Evolutionary conservation across 1,140 invertebrate species (phyloP).

Genomic region (Trachymyrmex cornetzi): DNA sequence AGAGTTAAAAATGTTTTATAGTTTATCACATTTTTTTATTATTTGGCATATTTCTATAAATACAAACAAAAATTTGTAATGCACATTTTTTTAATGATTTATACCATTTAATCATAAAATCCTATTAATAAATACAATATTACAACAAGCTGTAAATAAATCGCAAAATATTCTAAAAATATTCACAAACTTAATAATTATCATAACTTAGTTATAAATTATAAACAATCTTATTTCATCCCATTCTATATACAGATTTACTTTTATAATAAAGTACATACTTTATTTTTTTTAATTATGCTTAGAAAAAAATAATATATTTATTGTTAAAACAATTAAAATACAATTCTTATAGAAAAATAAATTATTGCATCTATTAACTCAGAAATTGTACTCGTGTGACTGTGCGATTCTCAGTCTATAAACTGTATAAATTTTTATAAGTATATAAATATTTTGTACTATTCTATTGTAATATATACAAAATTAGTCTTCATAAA

Average conservation of each 20-base stretch:
- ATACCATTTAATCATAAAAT: slow-evolving; percentile 36
- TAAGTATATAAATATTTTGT: background rate
- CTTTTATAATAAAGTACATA: background rate
- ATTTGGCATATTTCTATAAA: slow-evolving; percentile 56
- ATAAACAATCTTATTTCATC: slow-evolving; percentile 8
- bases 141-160: slow-evolving; percentile 50
- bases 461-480: slow-evolving; percentile 27
- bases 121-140: slow-evolving; percentile 44
- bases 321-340: slow-evolving; percentile 1
- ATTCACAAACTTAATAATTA: slow-evolving; percentile 21
- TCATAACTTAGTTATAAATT: slow-evolving; percentile 42
- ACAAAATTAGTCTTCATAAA: background rate
- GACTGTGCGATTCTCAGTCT: background rate
- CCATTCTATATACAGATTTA: slow-evolving; percentile 12
- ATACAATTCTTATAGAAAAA: slow-evolving; percentile 34
- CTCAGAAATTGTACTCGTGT: slow-evolving; percentile 2
- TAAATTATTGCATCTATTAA: slow-evolving; percentile 30
- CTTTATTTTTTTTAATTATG: slow-evolving; percentile 10
- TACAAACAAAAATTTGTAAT: slow-evolving; percentile 53
- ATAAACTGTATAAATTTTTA: background rate
- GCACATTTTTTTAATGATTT: slow-evolving; percentile 35
- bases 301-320: background rate
- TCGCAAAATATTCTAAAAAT: slow-evolving; percentile 38
- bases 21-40: slow-evolving; percentile 63
- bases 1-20: slow-evolving; percentile 23